Evolutionary conservation across 2,797 vertebrate species (phyloP).

Genomic region (Morus bassanus): DNA sequence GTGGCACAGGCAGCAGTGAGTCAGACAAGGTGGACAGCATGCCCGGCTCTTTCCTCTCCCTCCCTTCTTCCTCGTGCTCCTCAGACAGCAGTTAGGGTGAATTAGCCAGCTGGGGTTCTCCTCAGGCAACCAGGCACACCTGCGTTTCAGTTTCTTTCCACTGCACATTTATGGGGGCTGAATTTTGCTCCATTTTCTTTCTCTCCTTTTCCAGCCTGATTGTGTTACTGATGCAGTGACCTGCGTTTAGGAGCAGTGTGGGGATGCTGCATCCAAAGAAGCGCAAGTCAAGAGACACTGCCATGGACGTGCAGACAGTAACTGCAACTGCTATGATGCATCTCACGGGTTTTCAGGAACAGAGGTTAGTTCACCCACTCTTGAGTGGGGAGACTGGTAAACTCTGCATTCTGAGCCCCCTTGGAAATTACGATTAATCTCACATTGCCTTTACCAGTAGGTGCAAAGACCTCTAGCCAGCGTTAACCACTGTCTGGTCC

Average conservation of each 20-base stretch:
- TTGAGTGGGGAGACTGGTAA: neutral
- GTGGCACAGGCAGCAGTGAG: neutral
- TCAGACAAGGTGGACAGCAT: neutral
- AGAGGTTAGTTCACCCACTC: neutral
- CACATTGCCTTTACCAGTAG: neutral
- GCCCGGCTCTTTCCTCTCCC: neutral
- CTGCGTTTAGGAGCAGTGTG: neutral
- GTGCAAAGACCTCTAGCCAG: neutral
- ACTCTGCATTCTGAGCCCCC: neutral
- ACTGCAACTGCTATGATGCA: neutral
- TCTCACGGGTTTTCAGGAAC: neutral
- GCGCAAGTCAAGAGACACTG: neutral
- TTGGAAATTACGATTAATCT: neutral
- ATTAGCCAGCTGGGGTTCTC: neutral
- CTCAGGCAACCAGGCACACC: neutral
- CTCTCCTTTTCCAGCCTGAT: neutral
- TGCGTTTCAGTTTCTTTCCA: neutral
- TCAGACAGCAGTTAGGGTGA: neutral
- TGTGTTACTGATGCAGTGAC: neutral
- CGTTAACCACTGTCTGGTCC: neutral
- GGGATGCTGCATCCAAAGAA: neutral
- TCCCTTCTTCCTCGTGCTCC: rapidly evolving
- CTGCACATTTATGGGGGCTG: neutral
- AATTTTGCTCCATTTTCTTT: neutral
- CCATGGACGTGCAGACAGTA: neutral